phyloP scores from a whole-genome alignment of 2,113 vertebrate species.

The Elgaria multicarinata region DNA sequence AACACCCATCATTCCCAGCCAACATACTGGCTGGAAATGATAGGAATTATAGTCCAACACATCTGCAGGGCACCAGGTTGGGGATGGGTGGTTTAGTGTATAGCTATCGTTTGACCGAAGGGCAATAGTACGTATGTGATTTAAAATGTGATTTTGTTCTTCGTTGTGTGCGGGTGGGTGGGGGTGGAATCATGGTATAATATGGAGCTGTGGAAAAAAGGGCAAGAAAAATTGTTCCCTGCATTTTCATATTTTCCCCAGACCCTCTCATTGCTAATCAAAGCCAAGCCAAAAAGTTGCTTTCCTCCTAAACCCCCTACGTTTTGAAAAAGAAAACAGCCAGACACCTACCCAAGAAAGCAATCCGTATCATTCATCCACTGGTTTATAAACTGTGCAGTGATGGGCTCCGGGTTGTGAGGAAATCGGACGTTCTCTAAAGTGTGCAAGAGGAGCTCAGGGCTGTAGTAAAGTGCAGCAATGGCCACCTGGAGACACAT shows the following conservation, averaged over 20 bases:
- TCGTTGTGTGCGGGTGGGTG: neutral
- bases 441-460: constrained; percentile 89
- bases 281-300: neutral
- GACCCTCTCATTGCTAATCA: neutral
- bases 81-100: no score
- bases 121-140: no score
- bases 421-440: constrained; percentile 93
- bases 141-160: neutral
- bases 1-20: no score
- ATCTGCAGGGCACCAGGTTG: no score
- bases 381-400: constrained; percentile 96
- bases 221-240: neutral
- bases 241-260: neutral
- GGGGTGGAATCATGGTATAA: neutral
- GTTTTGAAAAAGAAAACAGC: constrained; percentile 14
- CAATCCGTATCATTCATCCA: constrained; percentile 98
- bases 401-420: constrained; percentile 91
- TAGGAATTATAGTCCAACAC: neutral
- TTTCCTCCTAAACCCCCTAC: neutral
- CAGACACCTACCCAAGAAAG: constrained; percentile 92
- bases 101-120: no score
- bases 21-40: neutral
- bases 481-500: constrained; percentile 98
- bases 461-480: constrained; percentile 94
- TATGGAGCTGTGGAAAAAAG: neutral